These are phyloP conservation scores for Orthonevra nobilis DNA, from an alignment of 2,888 invertebrate genomes.

Conservation along the genomic window DNA sequence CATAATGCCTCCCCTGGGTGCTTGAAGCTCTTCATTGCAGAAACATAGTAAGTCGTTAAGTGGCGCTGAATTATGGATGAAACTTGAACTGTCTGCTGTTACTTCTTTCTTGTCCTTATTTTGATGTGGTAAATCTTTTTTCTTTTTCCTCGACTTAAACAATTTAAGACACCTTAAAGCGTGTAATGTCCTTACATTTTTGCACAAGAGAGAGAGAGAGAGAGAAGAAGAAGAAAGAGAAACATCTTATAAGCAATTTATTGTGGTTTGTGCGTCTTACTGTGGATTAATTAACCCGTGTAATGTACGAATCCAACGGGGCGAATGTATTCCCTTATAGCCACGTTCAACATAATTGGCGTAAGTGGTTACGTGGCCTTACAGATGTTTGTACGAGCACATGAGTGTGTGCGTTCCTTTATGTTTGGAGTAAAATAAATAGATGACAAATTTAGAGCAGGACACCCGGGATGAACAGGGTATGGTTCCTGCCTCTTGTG, in stretches of 20 bases:
- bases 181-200: background rate
- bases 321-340: background rate
- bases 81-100: background rate
- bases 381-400: no score
- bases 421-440: background rate
- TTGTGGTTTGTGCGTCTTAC: background rate
- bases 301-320: background rate
- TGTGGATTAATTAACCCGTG: conserved; percentile 25
- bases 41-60: background rate
- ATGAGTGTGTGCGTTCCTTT: no score
- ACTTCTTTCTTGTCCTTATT: no score
- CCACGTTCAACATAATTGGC: conserved; percentile 3
- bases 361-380: background rate
- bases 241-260: conserved; percentile 7
- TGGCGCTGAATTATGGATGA: background rate
- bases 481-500: no score
- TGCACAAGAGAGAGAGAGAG: no score
- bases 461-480: background rate
- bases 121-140: background rate
- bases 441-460: background rate
- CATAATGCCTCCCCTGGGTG: conserved; percentile 5
- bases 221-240: no score
- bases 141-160: no score
- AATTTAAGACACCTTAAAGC: background rate
- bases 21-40: background rate